Evolutionary conservation across 2,113 vertebrate species (phyloP).

Genomic region (Azemiops feae): DNA sequence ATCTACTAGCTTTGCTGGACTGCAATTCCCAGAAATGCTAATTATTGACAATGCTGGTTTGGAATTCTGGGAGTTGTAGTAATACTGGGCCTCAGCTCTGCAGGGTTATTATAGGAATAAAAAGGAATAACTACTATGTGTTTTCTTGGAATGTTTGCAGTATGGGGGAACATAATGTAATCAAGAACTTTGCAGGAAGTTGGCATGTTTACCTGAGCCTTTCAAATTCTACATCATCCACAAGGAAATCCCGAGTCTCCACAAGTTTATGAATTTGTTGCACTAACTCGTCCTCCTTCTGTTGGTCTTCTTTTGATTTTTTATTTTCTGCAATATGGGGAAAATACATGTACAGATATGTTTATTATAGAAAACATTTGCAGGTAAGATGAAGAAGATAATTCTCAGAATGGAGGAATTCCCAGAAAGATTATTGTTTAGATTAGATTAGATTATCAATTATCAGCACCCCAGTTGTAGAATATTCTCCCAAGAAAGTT

Average conservation of each 20-base stretch:
- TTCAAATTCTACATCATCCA: constrained; percentile 90
- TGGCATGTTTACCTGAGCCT: constrained; percentile 75
- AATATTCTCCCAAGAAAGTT: not conserved
- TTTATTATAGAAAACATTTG: not conserved
- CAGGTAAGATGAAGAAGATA: not conserved
- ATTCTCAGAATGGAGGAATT: not conserved
- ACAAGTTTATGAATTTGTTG: constrained; percentile 89
- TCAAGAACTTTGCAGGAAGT: not conserved
- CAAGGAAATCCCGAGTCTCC: constrained; percentile 87
- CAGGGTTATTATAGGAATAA: not conserved
- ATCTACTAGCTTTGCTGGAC: not conserved
- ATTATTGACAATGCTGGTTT: not conserved
- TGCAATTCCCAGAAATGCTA: not conserved
- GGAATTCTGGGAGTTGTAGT: not conserved
- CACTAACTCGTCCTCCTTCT: constrained; percentile 83
- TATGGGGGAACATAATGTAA: not conserved
- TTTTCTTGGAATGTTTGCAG: not conserved
- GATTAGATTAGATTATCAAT: not conserved
- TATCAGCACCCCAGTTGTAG: not conserved
- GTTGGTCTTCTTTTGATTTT: constrained; percentile 79
- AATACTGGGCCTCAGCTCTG: not conserved
- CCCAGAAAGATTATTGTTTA: not conserved
- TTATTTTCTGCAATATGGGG: constrained; percentile 76
- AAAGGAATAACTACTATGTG: not conserved
- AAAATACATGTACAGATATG: not conserved